A percentile compares a stretch with the other conserved stretches of the same genome.
These are phyloP conservation scores for Scaptomyza flava DNA, from an alignment of 2,888 invertebrate genomes.

Conservation along the genomic window DNA sequence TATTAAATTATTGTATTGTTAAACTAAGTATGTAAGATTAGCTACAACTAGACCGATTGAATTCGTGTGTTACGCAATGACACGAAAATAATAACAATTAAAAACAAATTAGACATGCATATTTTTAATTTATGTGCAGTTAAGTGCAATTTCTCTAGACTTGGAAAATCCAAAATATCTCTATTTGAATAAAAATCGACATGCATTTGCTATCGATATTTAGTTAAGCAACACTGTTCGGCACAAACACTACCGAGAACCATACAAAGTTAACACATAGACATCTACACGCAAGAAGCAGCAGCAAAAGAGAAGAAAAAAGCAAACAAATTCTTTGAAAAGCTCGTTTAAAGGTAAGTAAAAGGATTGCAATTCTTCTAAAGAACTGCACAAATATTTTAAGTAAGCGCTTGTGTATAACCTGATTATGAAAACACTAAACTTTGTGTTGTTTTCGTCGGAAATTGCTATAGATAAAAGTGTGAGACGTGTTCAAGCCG, in stretches of 20 bases:
- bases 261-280: constrained; percentile 23
- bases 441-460: background rate
- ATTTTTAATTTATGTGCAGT: constrained; percentile 4
- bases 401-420: background rate
- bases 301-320: constrained; percentile 36
- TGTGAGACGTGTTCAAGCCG: constrained; percentile 59
- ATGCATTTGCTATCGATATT: constrained; percentile 37
- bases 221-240: constrained; percentile 39
- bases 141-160: background rate
- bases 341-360: constrained; percentile 51
- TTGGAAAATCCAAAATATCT: constrained; percentile 23
- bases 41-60: constrained; percentile 33
- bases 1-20: constrained; percentile 6
- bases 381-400: background rate
- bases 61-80: constrained; percentile 56
- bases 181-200: constrained; percentile 50
- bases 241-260: constrained; percentile 21
- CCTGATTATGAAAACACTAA: background rate
- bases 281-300: constrained; percentile 34
- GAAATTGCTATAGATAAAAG: constrained; percentile 24
- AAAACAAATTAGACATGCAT: background rate
- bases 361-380: constrained; percentile 1
- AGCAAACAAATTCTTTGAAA: constrained; percentile 51
- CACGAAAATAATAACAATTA: constrained; percentile 36
- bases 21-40: constrained; percentile 17